A percentile compares a stretch with the other conserved stretches of the same genome.
phyloP scores from a whole-genome alignment of 2,797 vertebrate species.

The Malacoraja senta region DNA sequence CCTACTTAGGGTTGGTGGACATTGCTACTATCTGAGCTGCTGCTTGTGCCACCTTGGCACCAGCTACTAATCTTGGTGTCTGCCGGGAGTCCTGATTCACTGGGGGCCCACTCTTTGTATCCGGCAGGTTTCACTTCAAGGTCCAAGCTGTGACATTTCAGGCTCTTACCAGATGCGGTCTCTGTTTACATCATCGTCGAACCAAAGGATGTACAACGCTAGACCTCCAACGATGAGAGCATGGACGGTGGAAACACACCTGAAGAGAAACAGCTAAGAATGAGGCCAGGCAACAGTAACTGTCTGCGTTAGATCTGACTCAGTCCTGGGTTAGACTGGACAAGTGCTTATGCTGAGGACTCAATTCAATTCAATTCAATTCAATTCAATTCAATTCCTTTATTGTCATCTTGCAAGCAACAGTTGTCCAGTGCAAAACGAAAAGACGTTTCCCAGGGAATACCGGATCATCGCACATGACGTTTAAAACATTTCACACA shows the following conservation, averaged over 20 bases:
- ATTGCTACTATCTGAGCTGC: too few relatives aligned
- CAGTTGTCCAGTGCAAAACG: too few relatives aligned
- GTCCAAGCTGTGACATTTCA: not conserved
- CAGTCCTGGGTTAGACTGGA: not conserved
- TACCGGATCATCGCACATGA: too few relatives aligned
- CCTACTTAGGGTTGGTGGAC: too few relatives aligned
- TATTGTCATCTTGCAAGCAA: too few relatives aligned
- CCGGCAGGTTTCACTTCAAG: not conserved
- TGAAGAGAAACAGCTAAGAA: slow-evolving; percentile 41
- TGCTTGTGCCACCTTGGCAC: not conserved
- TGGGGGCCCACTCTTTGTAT: not conserved
- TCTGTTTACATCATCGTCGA: slow-evolving; percentile 62
- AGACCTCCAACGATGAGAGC: slow-evolving; percentile 69
- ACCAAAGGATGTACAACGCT: slow-evolving; percentile 71
- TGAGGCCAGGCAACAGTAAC: not conserved
- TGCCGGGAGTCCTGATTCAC: not conserved
- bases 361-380: too few relatives aligned
- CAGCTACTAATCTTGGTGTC: not conserved
- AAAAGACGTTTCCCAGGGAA: too few relatives aligned
- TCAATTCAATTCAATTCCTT: too few relatives aligned
- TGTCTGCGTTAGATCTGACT: not conserved
- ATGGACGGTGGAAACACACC: slow-evolving; percentile 67
- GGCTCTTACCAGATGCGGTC: slow-evolving; percentile 69
- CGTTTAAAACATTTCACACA: too few relatives aligned
- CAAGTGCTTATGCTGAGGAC: not conserved